Conservation (phyloP, 2,113 vertebrate species). For the Pachypanchax playfairii region DNA sequence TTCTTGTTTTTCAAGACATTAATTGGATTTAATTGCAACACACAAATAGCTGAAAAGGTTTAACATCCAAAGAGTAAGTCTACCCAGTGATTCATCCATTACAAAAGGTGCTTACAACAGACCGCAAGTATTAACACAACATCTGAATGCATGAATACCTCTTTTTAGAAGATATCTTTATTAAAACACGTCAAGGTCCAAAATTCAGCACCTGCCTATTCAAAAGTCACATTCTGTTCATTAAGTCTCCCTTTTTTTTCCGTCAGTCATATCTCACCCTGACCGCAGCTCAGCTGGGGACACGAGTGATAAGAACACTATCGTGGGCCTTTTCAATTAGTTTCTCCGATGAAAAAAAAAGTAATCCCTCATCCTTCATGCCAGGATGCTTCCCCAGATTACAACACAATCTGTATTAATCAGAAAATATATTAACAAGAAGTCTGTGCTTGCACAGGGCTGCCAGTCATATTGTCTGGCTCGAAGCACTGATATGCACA, state of each 20-base stretch:
- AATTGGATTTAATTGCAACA: not conserved
- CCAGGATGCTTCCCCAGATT: slow-evolving; percentile 72
- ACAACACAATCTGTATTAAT: slow-evolving; percentile 71
- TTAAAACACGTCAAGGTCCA: slow-evolving; percentile 61
- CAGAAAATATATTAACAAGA: slow-evolving; percentile 67
- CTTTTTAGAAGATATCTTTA: slow-evolving; percentile 66
- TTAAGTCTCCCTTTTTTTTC: slow-evolving; percentile 61
- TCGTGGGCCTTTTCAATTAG: slow-evolving; percentile 72
- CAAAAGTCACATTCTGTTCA: slow-evolving; percentile 67
- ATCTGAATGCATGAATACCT: slow-evolving; percentile 59
- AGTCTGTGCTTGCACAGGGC: slow-evolving; percentile 50
- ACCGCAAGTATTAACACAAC: slow-evolving; percentile 54
- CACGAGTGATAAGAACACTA: slow-evolving; percentile 66
- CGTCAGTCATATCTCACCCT: slow-evolving; percentile 69
- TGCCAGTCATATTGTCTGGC: slow-evolving; percentile 64
- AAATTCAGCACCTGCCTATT: slow-evolving; percentile 67
- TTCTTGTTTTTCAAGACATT: not conserved
- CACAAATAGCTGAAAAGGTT: slow-evolving; percentile 17
- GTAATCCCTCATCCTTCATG: slow-evolving; percentile 75
- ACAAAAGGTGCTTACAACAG: slow-evolving; percentile 50
- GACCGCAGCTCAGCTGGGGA: slow-evolving; percentile 69
- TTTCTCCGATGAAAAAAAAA: slow-evolving; percentile 66
- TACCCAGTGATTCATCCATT: slow-evolving; percentile 44
- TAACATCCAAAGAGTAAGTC: slow-evolving; percentile 35
- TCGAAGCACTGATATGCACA: slow-evolving; percentile 46